Evolutionary conservation across 2,888 invertebrate species (phyloP), one percentile per base, ranked within the genome.

Genomic region (Harmothoe impar): DNA sequence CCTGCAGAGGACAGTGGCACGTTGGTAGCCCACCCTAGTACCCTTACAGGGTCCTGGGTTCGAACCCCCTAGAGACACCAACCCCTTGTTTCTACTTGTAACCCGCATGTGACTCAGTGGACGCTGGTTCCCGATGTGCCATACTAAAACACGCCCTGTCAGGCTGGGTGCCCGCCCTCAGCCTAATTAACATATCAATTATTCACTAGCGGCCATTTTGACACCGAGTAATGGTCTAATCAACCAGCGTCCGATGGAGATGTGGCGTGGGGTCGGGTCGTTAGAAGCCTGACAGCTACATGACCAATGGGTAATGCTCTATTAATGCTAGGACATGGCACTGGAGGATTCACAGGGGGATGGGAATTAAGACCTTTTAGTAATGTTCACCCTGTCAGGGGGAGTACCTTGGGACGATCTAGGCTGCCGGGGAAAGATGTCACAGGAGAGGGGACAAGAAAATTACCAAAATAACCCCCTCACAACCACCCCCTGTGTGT

Each of bases 151-250:
- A 35, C 81, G 81, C 81, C 81, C 33, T n/a, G 17, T 43, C 81
- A 43, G 17, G 17, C 81, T 0, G 20, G 20, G 43, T 43, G 0
- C 43, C 77, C 43, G 43, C 43, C 81, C 43, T 20, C 33, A 35
- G 23, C 35, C 81, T 81, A 43, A 81, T 81, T 81, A 81, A 43
- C 17, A 43, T 81, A 81, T 81, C n/a, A 33, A 81, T 81, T 81
- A 81, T 81, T 81, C 81, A 81, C 81, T 23, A 43, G 43, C 33
- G 81, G 43, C 81, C 43, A 43, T 81, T 81, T 81, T 29, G 15
- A 77, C 43, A 33, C 33, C 10, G 23, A 43, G 35, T 43, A 81
- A 81, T 81, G 20, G 81, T 43, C 35, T 43, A 81, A 81, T 81
- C 17, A 43, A 43, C 17, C 15, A 25, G 33, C 43, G 17, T 15